Evolutionary conservation across 2,797 vertebrate genomes (phyloP), one percentile per base, ranked within the genome.

Genomic region (Lepus townsendii): DNA sequence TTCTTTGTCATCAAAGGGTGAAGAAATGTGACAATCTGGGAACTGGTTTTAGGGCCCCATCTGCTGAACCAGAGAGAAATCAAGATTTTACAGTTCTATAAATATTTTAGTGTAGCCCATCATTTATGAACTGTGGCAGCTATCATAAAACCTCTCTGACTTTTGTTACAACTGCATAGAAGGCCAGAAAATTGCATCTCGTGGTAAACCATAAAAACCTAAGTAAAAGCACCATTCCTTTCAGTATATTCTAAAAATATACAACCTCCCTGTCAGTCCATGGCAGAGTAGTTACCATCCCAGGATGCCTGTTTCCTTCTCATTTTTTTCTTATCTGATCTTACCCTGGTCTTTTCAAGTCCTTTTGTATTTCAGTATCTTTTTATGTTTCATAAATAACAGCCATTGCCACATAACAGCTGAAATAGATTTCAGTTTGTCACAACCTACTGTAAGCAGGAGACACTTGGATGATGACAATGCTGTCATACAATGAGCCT

Each of bases 11-110:
- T 98, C 98, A 97, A 98, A 98, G 97, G 97, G 98, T 98, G 98
- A 98, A 98, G 98, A 98, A 98, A 98, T 98, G 98, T 98, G 98
- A 98, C 98, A 98, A 98, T 98, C 98, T 97, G 97, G 98, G 98
- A 98, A 98, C 98, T 96, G 97, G 98, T 98, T 98, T 99, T 98
- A 98, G 98, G 98, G 98, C 98, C 98, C 98, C 98, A 98, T 98
- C 98, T 98, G 98, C 98, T 98, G 98, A 98, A 98, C 98, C 98
- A 98, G 98, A 98, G 98, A 99, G 98, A 98, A 98, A 99, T 99
- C 98, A 98, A 98, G 98, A 98, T 98, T 99, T 99, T 99, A 99
- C 98, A 98, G 98, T 99, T 98, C 98, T 98, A 99, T 99, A 99
- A 99, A 99, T 99, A 99, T 99, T 98, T 99, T 98, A 99, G 98